These are phyloP conservation scores for Riparia riparia DNA, from an alignment of 2,113 vertebrate species.

Conservation along the genomic window DNA sequence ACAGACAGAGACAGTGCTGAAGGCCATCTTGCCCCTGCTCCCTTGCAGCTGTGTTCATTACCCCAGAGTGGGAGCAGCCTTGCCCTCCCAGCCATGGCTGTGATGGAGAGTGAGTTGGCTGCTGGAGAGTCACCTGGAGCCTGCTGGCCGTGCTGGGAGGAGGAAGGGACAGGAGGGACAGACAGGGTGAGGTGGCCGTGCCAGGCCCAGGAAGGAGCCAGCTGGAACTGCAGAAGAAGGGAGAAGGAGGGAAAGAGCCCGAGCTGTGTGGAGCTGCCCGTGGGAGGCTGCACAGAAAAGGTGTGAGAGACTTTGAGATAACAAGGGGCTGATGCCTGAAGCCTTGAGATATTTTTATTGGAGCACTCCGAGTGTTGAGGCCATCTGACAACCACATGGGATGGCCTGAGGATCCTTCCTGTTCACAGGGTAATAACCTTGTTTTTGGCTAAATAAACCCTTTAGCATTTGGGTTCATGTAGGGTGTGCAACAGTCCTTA, in stretches of 20 bases:
- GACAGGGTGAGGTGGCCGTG: too few relatives aligned
- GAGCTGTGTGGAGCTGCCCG: not conserved
- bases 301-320: not conserved
- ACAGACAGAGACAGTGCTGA: too few relatives aligned
- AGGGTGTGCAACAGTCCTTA: not conserved
- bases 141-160: too few relatives aligned
- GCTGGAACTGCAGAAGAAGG: not conserved
- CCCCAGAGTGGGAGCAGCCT: too few relatives aligned
- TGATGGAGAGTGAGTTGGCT: too few relatives aligned
- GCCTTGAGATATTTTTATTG: not conserved
- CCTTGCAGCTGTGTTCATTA: too few relatives aligned
- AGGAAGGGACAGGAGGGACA: too few relatives aligned
- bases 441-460: slow-evolving; percentile 11
- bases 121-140: too few relatives aligned
- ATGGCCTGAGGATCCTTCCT: not conserved
- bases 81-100: too few relatives aligned
- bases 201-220: too few relatives aligned
- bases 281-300: not conserved
- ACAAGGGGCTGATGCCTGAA: not conserved
- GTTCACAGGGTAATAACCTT: slow-evolving; percentile 13
- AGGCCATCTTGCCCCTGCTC: too few relatives aligned
- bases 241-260: not conserved
- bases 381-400: not conserved
- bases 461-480: not conserved
- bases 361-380: not conserved